Evolutionary conservation across 2,113 vertebrate genomes (phyloP).

Genomic region (Raja brachyura): DNA sequence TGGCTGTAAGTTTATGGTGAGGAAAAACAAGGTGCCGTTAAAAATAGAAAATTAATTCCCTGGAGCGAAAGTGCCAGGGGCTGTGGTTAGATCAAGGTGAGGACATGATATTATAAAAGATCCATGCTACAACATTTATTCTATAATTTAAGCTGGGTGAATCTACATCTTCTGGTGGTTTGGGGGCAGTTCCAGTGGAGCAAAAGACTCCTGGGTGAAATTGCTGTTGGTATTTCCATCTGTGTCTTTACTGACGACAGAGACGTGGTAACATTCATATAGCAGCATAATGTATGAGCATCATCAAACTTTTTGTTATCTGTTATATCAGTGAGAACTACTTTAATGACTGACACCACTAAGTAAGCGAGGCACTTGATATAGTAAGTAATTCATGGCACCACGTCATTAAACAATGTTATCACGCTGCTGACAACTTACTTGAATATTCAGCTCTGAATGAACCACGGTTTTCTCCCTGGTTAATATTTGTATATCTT

Average conservation of each 20-base stretch:
- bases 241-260: neutral
- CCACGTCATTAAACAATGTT: neutral
- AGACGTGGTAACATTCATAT: neutral
- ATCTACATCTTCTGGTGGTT: too few relatives aligned
- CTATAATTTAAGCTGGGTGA: too few relatives aligned
- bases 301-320: neutral
- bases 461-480: neutral
- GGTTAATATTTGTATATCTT: neutral
- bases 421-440: neutral
- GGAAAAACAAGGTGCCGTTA: neutral
- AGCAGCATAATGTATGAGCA: neutral
- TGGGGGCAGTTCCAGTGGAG: too few relatives aligned
- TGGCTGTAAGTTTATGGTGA: neutral
- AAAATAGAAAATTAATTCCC: neutral
- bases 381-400: neutral
- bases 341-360: neutral
- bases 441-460: neutral
- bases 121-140: too few relatives aligned
- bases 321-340: neutral
- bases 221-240: too few relatives aligned
- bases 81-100: neutral
- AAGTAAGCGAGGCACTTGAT: neutral
- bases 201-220: too few relatives aligned
- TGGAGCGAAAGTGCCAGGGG: neutral
- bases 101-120: neutral